phyloP scores from a whole-genome alignment of 2,113 vertebrate species.

The Plecturocebus donacophilus region DNA sequence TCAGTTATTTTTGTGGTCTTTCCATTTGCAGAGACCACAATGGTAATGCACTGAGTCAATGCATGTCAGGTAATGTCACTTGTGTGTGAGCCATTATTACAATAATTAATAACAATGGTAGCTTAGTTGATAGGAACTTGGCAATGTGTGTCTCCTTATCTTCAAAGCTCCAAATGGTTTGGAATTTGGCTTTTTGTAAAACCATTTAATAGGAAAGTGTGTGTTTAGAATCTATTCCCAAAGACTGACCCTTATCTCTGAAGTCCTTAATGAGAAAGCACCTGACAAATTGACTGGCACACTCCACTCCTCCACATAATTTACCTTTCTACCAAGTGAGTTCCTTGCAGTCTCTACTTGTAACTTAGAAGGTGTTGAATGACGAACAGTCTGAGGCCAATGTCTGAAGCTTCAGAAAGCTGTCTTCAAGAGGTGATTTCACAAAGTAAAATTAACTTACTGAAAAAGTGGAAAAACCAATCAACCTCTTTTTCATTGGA shows the following conservation, averaged over 20 bases:
- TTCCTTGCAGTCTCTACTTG: neutral
- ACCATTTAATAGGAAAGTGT: slow-evolving; percentile 69
- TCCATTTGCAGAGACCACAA: neutral
- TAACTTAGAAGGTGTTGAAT: slow-evolving; percentile 35
- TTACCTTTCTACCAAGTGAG: slow-evolving; percentile 57
- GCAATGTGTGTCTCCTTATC: slow-evolving; percentile 72
- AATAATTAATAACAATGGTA: slow-evolving; percentile 79
- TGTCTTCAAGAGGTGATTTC: slow-evolving; percentile 53
- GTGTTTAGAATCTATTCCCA: slow-evolving; percentile 69
- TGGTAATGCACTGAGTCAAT: slow-evolving; percentile 42
- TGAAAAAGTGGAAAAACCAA: slow-evolving; percentile 47
- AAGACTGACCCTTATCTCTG: slow-evolving; percentile 74
- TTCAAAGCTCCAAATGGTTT: slow-evolving; percentile 66
- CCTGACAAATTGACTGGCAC: slow-evolving; percentile 74
- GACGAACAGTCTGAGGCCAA: slow-evolving; percentile 43
- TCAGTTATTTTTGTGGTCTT: slow-evolving; percentile 50
- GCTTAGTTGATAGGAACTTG: slow-evolving; percentile 74
- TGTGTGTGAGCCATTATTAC: slow-evolving; percentile 61
- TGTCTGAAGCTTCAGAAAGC: slow-evolving; percentile 24
- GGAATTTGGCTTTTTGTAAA: slow-evolving; percentile 70
- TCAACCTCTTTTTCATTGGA: neutral
- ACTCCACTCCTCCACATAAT: slow-evolving; percentile 46
- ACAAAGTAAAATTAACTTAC: slow-evolving; percentile 54
- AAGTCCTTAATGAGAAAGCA: slow-evolving; percentile 72
- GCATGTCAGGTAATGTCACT: slow-evolving; percentile 53